Conservation (phyloP, 2,113 vertebrate species). For the Muntiacus reevesi region DNA sequence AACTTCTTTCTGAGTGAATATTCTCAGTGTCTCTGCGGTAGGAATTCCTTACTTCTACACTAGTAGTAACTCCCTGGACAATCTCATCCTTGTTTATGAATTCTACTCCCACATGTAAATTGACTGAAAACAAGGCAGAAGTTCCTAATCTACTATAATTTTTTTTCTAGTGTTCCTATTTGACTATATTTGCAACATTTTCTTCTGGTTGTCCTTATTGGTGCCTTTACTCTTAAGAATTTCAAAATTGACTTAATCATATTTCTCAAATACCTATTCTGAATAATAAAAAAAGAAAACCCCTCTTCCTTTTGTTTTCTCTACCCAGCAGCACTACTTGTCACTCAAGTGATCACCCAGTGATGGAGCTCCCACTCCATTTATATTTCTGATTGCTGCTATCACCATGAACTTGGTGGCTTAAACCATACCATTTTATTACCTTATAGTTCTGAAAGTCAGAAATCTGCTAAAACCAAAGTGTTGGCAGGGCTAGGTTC, state of each 20-base stretch:
- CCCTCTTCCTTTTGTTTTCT: not conserved
- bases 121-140: not conserved
- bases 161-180: not conserved
- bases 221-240: not conserved
- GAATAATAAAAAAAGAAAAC: not conserved
- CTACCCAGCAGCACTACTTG: not conserved
- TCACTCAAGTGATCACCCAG: not conserved
- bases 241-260: not conserved
- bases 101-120: not conserved
- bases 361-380: not conserved
- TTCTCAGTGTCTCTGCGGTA: not conserved
- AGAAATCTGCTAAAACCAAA: not conserved
- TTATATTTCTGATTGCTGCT: not conserved
- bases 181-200: not conserved
- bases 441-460: not conserved
- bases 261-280: not conserved
- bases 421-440: not conserved
- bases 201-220: not conserved
- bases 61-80: not conserved
- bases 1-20: not conserved
- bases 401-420: not conserved
- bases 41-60: not conserved
- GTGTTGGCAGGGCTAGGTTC: not conserved
- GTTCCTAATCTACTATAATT: not conserved
- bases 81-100: not conserved